These are phyloP conservation scores for Isichthys henryi DNA, from an alignment of 2,113 vertebrate genomes.

Conservation along the genomic window DNA sequence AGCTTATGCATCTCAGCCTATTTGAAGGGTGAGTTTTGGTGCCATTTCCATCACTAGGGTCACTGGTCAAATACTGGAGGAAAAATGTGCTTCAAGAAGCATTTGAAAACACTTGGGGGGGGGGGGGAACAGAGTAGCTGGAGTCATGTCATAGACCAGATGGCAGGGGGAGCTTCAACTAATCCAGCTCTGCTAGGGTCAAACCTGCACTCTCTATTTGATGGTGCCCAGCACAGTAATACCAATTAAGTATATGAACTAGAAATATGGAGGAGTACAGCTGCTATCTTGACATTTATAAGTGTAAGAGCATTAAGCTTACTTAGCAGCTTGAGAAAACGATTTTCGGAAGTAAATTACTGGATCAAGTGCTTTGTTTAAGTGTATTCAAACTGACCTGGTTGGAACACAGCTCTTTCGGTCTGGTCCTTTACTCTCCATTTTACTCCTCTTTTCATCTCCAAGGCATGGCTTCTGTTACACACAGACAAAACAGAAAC, in stretches of 20 bases:
- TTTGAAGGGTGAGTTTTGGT: neutral
- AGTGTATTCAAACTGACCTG: conserved; percentile 44
- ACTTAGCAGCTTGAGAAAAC: neutral
- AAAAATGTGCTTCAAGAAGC: neutral
- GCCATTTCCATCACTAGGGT: neutral
- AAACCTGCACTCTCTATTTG: neutral
- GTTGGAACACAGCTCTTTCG: conserved; percentile 12
- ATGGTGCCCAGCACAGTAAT: neutral
- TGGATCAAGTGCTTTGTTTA: neutral
- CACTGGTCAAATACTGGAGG: neutral
- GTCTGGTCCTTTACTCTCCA: conserved; percentile 26
- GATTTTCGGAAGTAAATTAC: neutral
- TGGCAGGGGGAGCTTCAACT: neutral
- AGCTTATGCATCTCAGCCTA: neutral
- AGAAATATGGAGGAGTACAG: neutral
- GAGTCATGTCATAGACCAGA: neutral
- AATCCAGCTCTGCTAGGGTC: neutral
- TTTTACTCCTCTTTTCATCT: conserved; percentile 28
- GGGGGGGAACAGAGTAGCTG: neutral
- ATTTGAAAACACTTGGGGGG: neutral
- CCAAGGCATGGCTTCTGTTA: conserved; percentile 39
- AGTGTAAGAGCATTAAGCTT: neutral
- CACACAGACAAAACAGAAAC: conserved; percentile 18
- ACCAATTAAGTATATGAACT: neutral
- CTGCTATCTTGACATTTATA: neutral